Percentiles rank a stretch among this genome's conserved stretches.
These are phyloP conservation scores for Stenchaetothrips biformis DNA, from an alignment of 2,888 invertebrate species.

Conservation along the genomic window DNA sequence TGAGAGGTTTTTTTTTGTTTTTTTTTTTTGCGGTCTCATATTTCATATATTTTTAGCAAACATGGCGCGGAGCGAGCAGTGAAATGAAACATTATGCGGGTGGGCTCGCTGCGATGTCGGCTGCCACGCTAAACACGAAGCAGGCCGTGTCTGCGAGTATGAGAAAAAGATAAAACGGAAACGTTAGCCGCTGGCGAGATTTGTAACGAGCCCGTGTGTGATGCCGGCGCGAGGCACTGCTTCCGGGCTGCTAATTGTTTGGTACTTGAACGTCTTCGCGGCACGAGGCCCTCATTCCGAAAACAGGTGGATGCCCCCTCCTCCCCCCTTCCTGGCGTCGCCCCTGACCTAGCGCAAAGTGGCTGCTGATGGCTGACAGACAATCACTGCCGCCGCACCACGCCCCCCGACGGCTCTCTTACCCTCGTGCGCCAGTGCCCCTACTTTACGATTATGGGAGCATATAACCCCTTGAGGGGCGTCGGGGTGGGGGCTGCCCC, in stretches of 20 bases:
- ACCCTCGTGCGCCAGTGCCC: slow-evolving; percentile 14
- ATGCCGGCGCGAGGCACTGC: not conserved
- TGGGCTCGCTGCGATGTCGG: no score
- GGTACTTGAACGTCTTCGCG: not conserved
- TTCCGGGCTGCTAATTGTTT: not conserved
- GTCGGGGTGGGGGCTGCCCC: slow-evolving; percentile 31
- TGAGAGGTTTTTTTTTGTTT: not conserved
- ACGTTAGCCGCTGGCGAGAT: no score
- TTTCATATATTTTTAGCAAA: not conserved
- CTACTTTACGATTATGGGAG: slow-evolving; percentile 23
- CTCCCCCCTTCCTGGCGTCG: slow-evolving; percentile 28
- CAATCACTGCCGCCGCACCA: not conserved
- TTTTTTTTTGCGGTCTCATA: not conserved
- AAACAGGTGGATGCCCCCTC: not conserved
- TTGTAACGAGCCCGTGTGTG: no score
- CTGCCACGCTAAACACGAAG: no score
- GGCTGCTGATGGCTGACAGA: slow-evolving; percentile 22
- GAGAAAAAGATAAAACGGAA: no score
- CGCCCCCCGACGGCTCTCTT: slow-evolving; percentile 2
- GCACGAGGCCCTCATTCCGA: not conserved
- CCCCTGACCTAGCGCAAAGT: slow-evolving; percentile 13
- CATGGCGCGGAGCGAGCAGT: not conserved
- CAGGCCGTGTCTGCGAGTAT: no score
- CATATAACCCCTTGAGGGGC: slow-evolving; percentile 30
- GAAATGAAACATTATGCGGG: no score